Conservation (phyloP, 2,888 invertebrate genomes). For the Orthosia gothica region DNA sequence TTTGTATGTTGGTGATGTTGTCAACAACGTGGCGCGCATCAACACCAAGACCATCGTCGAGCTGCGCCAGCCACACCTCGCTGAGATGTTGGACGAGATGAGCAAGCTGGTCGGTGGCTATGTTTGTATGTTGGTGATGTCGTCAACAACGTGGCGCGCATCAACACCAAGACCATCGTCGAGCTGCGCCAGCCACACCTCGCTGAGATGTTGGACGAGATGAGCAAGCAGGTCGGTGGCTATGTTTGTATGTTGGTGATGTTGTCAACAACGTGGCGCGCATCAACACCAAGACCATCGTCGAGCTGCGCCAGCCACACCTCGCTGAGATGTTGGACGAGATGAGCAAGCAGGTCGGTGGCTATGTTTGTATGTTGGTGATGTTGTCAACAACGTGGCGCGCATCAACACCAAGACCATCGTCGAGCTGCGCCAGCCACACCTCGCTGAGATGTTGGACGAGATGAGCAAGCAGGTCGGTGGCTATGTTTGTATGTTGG, state of each 20-base stretch:
- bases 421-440: constrained; percentile 83
- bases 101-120: constrained; percentile 80
- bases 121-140: neutral
- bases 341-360: constrained; percentile 82
- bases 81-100: constrained; percentile 87
- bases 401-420: constrained; percentile 85
- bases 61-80: constrained; percentile 82
- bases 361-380: neutral
- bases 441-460: constrained; percentile 84
- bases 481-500: neutral
- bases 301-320: constrained; percentile 84
- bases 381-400: constrained; percentile 84
- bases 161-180: no score
- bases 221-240: neutral
- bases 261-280: constrained; percentile 85
- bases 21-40: constrained; percentile 67
- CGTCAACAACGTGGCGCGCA: no score
- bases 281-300: constrained; percentile 85
- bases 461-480: constrained; percentile 85
- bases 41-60: constrained; percentile 85
- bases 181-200: no score
- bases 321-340: constrained; percentile 85
- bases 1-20: neutral
- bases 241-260: neutral
- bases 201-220: neutral